These are phyloP conservation scores for Takifugu flavidus DNA, from an alignment of 2,113 vertebrate species.

Conservation along the genomic window DNA sequence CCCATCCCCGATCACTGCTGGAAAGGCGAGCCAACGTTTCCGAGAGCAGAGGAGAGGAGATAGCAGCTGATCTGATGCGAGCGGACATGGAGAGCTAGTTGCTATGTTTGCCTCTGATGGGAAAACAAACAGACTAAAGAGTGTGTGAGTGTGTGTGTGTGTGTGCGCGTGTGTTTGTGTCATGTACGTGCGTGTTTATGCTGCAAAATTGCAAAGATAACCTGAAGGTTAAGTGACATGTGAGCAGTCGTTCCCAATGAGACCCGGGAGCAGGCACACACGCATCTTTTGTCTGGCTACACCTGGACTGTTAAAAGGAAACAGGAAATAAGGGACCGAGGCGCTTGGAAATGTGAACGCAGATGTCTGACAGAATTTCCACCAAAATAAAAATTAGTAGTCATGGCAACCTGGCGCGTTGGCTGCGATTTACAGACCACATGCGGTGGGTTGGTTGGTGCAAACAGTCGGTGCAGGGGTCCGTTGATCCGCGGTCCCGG, in stretches of 20 bases:
- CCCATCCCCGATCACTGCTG: conserved; percentile 23
- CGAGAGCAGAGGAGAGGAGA: conserved; percentile 19
- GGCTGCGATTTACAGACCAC: no score
- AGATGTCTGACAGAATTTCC: no score
- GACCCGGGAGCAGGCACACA: conserved; percentile 1
- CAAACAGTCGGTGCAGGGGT: no score
- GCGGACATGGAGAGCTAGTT: conserved; percentile 25
- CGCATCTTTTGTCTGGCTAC: conserved; percentile 54
- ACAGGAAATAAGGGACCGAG: conserved; percentile 66
- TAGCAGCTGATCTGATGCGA: conserved; percentile 28
- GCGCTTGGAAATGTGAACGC: conserved; percentile 34
- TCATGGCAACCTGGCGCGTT: no score
- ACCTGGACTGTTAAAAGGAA: conserved; percentile 58
- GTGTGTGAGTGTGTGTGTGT: background rate
- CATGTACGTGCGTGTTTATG: conserved; percentile 1
- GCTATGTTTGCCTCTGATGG: conserved; percentile 37
- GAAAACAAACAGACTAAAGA: conserved; percentile 39
- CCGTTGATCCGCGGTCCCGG: no score
- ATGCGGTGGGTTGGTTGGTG: no score
- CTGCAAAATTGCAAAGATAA: conserved; percentile 17
- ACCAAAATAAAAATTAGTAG: no score
- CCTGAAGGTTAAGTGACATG: conserved; percentile 33
- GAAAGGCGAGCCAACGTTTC: conserved; percentile 30
- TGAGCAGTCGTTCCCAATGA: conserved; percentile 18
- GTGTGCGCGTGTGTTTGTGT: background rate